Conservation (phyloP, 2,888 invertebrate species). For the Hirtodrosophila alboralis region DNA sequence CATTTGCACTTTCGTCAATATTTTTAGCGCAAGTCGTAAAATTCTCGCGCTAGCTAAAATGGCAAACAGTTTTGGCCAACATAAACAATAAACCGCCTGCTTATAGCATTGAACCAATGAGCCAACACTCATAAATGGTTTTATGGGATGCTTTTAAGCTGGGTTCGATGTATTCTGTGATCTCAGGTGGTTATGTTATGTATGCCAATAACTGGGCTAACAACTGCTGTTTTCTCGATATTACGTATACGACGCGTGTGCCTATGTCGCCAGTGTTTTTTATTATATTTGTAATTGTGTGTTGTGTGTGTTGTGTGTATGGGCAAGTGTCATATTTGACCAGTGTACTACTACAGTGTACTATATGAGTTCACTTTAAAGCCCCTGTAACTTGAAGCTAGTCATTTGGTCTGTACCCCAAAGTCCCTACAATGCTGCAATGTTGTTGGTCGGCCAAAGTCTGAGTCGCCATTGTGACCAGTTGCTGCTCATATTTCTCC, state of each 20-base stretch:
- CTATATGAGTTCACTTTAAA: conserved; percentile 57
- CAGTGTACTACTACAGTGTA: conserved; percentile 38
- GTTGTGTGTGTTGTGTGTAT: conserved; percentile 11
- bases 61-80: conserved; percentile 5
- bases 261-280: conserved; percentile 14
- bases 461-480: conserved; percentile 40
- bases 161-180: background rate
- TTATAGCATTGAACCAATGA: conserved; percentile 52
- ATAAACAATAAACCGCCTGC: conserved; percentile 51
- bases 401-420: conserved; percentile 37
- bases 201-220: conserved; percentile 38
- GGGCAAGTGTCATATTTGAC: conserved; percentile 64
- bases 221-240: conserved; percentile 33
- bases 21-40: conserved; percentile 53
- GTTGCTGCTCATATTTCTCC: conserved; percentile 64
- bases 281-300: background rate
- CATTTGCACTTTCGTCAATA: conserved; percentile 44
- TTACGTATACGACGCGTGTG: conserved; percentile 44
- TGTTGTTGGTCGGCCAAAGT: conserved; percentile 25
- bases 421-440: conserved; percentile 15
- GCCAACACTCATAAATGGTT: conserved; percentile 39
- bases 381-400: conserved; percentile 66
- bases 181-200: conserved; percentile 33
- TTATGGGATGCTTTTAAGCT: conserved; percentile 19
- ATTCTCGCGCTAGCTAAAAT: conserved; percentile 25